Base-by-base conservation (phyloP, 2,888 invertebrate genomes). In the Tanypteryx hageni region DNA sequence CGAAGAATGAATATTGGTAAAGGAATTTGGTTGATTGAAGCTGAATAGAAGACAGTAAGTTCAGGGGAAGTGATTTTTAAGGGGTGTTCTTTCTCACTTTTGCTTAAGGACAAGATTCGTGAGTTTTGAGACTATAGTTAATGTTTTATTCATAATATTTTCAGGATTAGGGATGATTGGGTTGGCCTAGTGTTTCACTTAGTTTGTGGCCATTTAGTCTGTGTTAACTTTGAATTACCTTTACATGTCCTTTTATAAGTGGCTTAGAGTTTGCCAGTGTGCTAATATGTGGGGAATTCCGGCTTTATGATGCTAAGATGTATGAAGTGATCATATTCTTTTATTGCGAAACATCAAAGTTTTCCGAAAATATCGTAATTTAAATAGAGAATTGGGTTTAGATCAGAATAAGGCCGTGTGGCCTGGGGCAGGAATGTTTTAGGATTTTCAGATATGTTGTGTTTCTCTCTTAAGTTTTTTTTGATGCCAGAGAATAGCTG, bases 251-350 rank as follows among this genome's bases (percentile, higher is more conserved):
- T 89, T 61, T 64, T 58, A 89, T 64, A 27, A 64, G 31, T 89
- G 89, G 64, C 89, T 89, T 89, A 89, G 31, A 89, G 44, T 44
- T 64, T 89, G 61, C 64, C 89, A 89, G 64, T 89, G 89, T 89
- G 27, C 64, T 18, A 61, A 61, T 31, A 61, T 89, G 89, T 64
- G 89, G 89, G 64, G 89, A 64, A 64, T 61, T 59, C 89, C 31
- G 89, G 64, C 68, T 64, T 31, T 31, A 64, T 14, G 22, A 64
- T 89, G 89, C 64, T 89, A 89, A 89, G 89, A 89, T 89, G 89
- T 61, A 89, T 89, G 89, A 89, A 89, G 89, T 89, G 89, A 89
- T 89, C 89, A 89, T 89, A 89, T 89, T 89, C 89, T 89, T 89
- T 89, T 89, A 31, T 89, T 89, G 89, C 89, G 89, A 89, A 89